A percentile compares a stretch with the other conserved stretches of the same genome.
Conservation (phyloP, 2,113 vertebrate genomes). For the Lichenostomus cassidix region DNA sequence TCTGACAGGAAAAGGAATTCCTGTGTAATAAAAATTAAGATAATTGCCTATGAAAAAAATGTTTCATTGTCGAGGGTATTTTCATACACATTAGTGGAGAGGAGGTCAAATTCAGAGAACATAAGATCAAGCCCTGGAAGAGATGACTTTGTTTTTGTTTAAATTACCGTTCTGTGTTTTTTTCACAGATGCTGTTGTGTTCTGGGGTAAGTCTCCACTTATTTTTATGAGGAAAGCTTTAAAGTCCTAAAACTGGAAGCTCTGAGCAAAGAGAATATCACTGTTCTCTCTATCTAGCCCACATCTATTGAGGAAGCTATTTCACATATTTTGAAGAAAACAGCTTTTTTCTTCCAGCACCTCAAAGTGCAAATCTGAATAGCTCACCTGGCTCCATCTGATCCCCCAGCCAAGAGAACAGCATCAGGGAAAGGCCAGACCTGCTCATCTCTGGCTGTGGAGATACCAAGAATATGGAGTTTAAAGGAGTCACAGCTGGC, state of each 20-base stretch:
- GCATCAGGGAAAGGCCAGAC: neutral
- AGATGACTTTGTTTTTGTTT: neutral
- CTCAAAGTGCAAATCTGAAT: neutral
- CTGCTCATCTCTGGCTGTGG: neutral
- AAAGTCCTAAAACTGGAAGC: neutral
- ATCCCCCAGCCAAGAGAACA: neutral
- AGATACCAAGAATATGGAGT: neutral
- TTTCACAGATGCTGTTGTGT: neutral
- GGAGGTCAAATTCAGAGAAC: constrained; percentile 42
- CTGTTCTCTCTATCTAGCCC: neutral
- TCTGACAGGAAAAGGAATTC: constrained; percentile 68
- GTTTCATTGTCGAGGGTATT: constrained; percentile 21
- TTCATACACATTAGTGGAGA: constrained; percentile 19
- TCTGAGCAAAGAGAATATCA: neutral
- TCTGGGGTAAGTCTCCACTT: neutral
- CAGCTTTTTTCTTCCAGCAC: neutral
- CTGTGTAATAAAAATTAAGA: constrained; percentile 68
- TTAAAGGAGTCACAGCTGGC: neutral
- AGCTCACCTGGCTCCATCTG: neutral
- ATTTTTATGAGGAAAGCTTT: neutral
- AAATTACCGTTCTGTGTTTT: neutral
- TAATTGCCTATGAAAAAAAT: constrained; percentile 32
- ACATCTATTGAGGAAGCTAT: neutral
- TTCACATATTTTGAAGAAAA: neutral
- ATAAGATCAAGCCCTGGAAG: constrained; percentile 34